phyloP scores from a whole-genome alignment of 1,140 invertebrate genomes.

The Argopecten irradians region DNA sequence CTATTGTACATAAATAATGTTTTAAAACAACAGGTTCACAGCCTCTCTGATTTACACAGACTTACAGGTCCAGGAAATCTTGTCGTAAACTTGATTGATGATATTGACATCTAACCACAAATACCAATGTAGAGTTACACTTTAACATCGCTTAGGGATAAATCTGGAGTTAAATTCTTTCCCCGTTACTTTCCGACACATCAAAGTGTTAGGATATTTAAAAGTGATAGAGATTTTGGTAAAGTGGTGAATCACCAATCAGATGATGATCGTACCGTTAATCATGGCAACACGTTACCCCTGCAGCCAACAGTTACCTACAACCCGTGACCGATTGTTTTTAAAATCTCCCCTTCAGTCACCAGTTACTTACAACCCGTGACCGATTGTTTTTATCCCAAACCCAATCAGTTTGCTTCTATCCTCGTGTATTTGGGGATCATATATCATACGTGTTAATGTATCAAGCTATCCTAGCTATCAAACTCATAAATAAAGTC shows the following conservation, averaged over 20 bases:
- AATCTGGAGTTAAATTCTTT: not conserved
- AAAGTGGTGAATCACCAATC: not conserved
- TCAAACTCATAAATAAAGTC: not conserved
- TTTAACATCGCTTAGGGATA: not conserved
- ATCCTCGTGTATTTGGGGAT: not conserved
- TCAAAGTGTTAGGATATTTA: slow-evolving; percentile 1
- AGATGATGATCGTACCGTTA: not conserved
- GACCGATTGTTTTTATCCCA: slow-evolving; percentile 10
- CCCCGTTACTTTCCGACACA: not conserved
- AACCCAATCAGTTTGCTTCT: not conserved
- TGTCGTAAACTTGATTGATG: not conserved
- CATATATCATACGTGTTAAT: not conserved
- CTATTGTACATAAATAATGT: not conserved
- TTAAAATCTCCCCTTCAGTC: not conserved
- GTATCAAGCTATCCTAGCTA: not conserved
- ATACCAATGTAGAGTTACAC: not conserved
- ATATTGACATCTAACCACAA: not conserved
- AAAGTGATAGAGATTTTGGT: not conserved
- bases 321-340: not conserved
- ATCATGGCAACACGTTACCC: not conserved
- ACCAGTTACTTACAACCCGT: not conserved
- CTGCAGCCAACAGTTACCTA: not conserved
- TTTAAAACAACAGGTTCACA: not conserved
- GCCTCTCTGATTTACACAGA: too few relatives aligned
- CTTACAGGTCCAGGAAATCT: not conserved